Evolutionary conservation across 1,140 invertebrate species (phyloP).

Genomic region (Aphelenchoides fujianensis): DNA sequence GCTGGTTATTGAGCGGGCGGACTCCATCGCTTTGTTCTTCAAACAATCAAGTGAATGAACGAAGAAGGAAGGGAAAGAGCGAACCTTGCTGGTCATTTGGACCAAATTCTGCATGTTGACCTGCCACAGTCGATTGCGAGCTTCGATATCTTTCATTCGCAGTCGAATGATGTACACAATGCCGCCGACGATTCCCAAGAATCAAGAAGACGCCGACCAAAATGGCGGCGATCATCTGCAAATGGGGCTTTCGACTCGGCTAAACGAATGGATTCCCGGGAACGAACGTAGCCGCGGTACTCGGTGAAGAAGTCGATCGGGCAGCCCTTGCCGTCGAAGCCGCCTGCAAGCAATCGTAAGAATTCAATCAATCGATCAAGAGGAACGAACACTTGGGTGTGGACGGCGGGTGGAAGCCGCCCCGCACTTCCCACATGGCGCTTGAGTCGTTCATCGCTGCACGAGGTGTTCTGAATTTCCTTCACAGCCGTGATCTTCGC

Average conservation of each 20-base stretch:
- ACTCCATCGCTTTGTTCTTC: conserved; percentile 25
- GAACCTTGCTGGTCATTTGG: background rate
- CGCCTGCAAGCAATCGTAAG: too few relatives aligned
- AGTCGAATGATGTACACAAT: conserved; percentile 27
- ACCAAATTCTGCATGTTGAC: conserved; percentile 11
- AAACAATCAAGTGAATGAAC: background rate
- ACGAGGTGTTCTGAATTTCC: conserved; percentile 25
- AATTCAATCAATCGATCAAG: too few relatives aligned
- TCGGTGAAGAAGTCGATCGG: conserved; percentile 27
- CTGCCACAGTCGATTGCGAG: conserved; percentile 22
- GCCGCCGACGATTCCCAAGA: background rate
- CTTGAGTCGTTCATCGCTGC: conserved; percentile 7
- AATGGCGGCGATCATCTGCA: conserved; percentile 29
- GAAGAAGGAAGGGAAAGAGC: background rate
- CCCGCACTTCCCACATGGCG: conserved; percentile 19
- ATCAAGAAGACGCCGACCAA: conserved; percentile 17
- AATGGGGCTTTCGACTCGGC: too few relatives aligned
- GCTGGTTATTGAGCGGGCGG: conserved; percentile 16
- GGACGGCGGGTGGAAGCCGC: conserved; percentile 18
- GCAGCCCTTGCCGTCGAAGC: conserved; percentile 30
- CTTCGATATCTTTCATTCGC: conserved; percentile 21
- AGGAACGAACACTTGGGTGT: conserved; percentile 32
- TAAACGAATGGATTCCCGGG: too few relatives aligned
- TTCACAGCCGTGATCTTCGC: conserved; percentile 4
- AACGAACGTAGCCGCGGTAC: conserved; percentile 32